Percentiles rank a stretch among this genome's conserved stretches.
phyloP scores from a whole-genome alignment of 2,888 invertebrate genomes.

The Coelopa pilipes region DNA sequence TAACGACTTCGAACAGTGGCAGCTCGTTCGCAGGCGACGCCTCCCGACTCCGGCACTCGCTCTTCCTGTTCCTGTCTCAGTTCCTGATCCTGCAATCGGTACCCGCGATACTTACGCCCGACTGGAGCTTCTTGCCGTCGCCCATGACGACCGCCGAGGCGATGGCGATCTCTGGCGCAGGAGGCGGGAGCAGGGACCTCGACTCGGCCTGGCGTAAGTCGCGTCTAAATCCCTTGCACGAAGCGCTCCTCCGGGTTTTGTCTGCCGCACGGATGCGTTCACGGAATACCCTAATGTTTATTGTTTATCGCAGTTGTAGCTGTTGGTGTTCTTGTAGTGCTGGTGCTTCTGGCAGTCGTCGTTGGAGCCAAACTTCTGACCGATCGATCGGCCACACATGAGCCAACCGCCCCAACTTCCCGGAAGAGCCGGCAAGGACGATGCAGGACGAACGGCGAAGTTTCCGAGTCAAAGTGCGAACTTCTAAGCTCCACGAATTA shows the following conservation, averaged over 20 bases:
- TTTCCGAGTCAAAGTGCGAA: not conserved
- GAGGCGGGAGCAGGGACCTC: not conserved
- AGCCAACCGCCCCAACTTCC: not conserved
- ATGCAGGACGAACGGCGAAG: not conserved
- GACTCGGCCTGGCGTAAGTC: not conserved
- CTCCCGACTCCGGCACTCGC: too few species aligned
- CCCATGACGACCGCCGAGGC: not conserved
- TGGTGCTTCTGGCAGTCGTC: too few species aligned
- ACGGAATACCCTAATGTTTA: not conserved
- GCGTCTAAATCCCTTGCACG: too few species aligned
- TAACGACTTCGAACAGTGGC: too few species aligned
- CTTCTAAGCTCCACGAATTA: not conserved
- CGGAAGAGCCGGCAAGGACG: not conserved
- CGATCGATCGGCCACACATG: conserved; percentile 7
- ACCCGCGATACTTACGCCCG: not conserved
- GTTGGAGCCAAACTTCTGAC: not conserved
- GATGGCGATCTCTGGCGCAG: not conserved
- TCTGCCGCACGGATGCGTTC: not conserved
- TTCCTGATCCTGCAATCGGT: too few species aligned
- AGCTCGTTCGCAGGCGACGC: too few species aligned
- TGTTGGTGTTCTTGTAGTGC: not conserved
- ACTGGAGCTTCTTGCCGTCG: not conserved
- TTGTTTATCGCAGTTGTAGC: not conserved
- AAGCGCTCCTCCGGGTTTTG: not conserved
- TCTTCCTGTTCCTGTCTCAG: too few species aligned